Evolutionary conservation across 2,888 invertebrate genomes (phyloP).

Genomic region (Andrena bucephala): DNA sequence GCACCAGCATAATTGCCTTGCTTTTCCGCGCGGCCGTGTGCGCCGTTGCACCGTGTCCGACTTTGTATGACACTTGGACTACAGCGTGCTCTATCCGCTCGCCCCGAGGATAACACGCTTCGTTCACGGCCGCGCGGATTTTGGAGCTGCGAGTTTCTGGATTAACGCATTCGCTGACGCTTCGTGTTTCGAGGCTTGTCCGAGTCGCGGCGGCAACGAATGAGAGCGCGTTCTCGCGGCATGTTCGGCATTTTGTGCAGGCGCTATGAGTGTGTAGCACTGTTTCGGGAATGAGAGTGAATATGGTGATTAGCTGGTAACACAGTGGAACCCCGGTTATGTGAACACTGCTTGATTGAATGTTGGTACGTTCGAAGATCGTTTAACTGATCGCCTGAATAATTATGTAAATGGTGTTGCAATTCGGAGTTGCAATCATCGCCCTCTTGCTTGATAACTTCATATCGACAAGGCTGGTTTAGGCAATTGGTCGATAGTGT

Average conservation of each 20-base stretch:
- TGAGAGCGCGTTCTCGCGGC: conserved; percentile 18
- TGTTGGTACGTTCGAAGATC: too few species aligned
- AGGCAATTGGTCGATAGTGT: too few species aligned
- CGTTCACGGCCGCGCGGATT: conserved; percentile 16
- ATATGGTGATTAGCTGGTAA: conserved; percentile 12
- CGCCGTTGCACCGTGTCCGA: not conserved
- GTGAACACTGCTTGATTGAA: not conserved
- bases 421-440: too few species aligned
- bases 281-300: conserved; percentile 12
- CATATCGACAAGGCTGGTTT: too few species aligned
- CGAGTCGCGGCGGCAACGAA: conserved; percentile 15
- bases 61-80: not conserved
- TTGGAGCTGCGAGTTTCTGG: conserved; percentile 10
- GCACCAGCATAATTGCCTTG: conserved; percentile 41
- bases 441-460: too few species aligned
- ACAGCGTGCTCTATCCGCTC: not conserved
- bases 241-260: conserved; percentile 24
- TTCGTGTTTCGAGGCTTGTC: conserved; percentile 44
- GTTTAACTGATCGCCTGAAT: too few species aligned
- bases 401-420: too few species aligned
- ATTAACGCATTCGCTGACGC: conserved; percentile 35
- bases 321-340: not conserved
- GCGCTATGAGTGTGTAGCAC: not conserved
- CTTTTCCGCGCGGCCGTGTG: not conserved
- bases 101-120: conserved; percentile 5